phyloP scores from a whole-genome alignment of 2,113 vertebrate genomes.

The Lepisosteus osseus region DNA sequence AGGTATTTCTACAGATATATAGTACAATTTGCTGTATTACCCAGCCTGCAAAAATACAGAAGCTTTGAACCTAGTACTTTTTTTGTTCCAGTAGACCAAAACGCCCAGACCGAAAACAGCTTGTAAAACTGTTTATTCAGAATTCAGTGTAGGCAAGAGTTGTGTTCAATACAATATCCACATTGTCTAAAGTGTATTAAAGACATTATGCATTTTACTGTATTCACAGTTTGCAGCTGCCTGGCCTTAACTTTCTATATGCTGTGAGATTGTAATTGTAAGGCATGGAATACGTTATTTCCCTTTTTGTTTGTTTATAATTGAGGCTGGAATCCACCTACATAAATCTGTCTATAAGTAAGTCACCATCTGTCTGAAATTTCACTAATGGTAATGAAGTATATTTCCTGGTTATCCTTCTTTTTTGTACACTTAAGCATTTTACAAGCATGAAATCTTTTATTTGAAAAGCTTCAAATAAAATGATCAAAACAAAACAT shows the following conservation, averaged over 20 bases:
- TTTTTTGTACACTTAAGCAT: constrained; percentile 7
- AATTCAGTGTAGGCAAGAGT: background rate
- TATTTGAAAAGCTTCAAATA: constrained; percentile 3
- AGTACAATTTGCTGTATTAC: no score
- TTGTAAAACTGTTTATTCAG: background rate
- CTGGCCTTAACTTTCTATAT: background rate
- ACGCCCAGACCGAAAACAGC: background rate
- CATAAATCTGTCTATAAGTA: background rate
- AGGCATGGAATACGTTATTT: background rate
- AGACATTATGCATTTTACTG: background rate
- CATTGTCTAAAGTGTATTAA: background rate
- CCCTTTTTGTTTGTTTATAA: background rate
- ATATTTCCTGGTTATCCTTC: constrained; percentile 14
- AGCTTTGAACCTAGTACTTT: no score
- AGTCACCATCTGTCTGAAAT: constrained; percentile 7
- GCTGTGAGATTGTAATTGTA: background rate
- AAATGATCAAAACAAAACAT: background rate
- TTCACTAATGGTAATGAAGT: constrained; percentile 10
- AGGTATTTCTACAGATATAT: no score
- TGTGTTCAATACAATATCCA: background rate
- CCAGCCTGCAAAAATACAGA: no score
- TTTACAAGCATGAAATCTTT: constrained; percentile 13
- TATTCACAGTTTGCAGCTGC: background rate
- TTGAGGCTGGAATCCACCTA: constrained; percentile 11
- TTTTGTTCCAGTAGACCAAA: no score